Evolutionary conservation across 2,113 vertebrate genomes (phyloP), one percentile per base, ranked within the genome.

Genomic region (Phrynocephalus versicolor): DNA sequence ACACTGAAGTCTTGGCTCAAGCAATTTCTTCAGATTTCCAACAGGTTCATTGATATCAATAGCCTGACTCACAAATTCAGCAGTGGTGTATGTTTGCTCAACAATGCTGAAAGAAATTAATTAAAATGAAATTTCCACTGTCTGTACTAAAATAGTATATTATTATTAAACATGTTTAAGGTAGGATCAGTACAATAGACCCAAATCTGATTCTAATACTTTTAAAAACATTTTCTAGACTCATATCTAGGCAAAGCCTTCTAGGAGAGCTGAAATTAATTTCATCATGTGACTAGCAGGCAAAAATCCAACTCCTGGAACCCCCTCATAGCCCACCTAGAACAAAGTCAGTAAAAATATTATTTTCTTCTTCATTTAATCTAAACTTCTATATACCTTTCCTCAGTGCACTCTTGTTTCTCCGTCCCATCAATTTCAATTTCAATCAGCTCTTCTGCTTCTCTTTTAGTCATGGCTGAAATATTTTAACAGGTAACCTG

Each of bases 31-130:
- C 90, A 99, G 96, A 95, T 99, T 99, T 84, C 98, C 99, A 88
- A 99, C 94, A 23, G 99, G 99, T 85, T 99, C 99, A 91, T 97
- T 99, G 94, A 99, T 99, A 94, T 99, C 99, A 78, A 99, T 99
- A 80, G 99, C 98, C 91, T 99, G 99, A 92, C 98, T 99, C 86
- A 99, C 97, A 94, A 99, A 96, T 94, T 99, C 98, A 55, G 98
- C 97, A 12, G 98, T 96, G 21, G 97, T 97, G 81, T 99, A 98
- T 16, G 98, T 98, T 86, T 99, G 98, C 89, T 99, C 98, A 35
- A 99, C 98, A 1, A 99, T 97, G 83, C 98, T 99, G 79, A 84
- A 93, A 90, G 69, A 37, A 27, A 94, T 85, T 90, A 58, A 33
- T 91, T 51, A 91, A 86, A 14, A 90, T 82, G 45, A 58, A 7